phyloP scores from a whole-genome alignment of 2,888 invertebrate genomes.

The Chelonus formosanus region DNA sequence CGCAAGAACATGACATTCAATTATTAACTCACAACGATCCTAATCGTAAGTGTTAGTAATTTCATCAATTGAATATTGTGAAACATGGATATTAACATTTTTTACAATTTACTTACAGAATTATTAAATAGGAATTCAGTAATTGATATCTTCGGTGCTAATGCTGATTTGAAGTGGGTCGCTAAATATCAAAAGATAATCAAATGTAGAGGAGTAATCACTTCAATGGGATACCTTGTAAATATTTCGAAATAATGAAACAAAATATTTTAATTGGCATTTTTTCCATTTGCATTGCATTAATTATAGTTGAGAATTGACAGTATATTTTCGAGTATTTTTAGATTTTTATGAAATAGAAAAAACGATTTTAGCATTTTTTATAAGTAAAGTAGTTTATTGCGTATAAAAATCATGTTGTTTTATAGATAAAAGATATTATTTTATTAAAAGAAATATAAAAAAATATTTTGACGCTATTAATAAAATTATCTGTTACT shows the following conservation, averaged over 20 bases:
- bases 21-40: conserved; percentile 96
- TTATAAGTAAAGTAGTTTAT: too few relatives aligned
- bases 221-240: conserved; percentile 87
- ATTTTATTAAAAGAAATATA: too few relatives aligned
- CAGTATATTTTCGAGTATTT: too few relatives aligned
- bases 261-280: too few relatives aligned
- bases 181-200: conserved; percentile 88
- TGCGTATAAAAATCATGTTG: too few relatives aligned
- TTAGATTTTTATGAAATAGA: too few relatives aligned
- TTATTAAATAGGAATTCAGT: conserved; percentile 64
- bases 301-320: too few relatives aligned
- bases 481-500: too few relatives aligned
- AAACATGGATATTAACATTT: conserved; percentile 5
- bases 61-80: conserved; percentile 16
- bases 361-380: too few relatives aligned
- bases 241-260: conserved; percentile 53
- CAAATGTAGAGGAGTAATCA: conserved; percentile 89
- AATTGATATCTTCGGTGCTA: conserved; percentile 69
- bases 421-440: too few relatives aligned
- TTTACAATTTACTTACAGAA: conserved; percentile 8
- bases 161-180: conserved; percentile 73
- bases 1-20: conserved; percentile 90
- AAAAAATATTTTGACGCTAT: too few relatives aligned
- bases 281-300: too few relatives aligned
- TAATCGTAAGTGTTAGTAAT: conserved; percentile 70